Conservation (phyloP, 2,797 vertebrate species). For the Melanogrammus aeglefinus region DNA sequence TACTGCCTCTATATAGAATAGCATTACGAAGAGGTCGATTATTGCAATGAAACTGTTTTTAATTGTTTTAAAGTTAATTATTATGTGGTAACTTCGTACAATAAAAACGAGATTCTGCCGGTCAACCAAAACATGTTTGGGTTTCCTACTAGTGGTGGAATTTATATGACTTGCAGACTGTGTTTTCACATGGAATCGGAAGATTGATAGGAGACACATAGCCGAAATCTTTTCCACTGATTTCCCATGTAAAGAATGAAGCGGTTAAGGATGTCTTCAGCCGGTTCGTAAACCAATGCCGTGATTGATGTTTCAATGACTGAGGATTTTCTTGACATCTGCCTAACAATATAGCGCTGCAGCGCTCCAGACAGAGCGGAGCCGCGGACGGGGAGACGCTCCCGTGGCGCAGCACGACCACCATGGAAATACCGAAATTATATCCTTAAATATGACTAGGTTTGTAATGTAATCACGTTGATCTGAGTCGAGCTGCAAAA, state of each 20-base stretch:
- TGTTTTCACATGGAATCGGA: neutral
- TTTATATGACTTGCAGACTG: neutral
- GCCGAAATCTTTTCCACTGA: neutral
- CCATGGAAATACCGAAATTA: neutral
- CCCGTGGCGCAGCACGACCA: constrained; percentile 69
- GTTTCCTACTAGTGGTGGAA: neutral
- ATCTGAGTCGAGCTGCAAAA: neutral
- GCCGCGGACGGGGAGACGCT: constrained; percentile 74
- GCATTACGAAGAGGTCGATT: neutral
- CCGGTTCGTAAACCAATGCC: neutral
- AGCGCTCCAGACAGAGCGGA: constrained; percentile 61
- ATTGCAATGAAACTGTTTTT: neutral
- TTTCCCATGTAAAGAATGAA: neutral
- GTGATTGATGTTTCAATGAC: neutral
- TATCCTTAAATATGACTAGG: neutral
- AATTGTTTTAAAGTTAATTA: neutral
- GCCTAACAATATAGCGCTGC: neutral
- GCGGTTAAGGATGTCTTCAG: neutral
- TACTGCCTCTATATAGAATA: neutral
- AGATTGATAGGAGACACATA: neutral
- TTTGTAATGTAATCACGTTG: neutral
- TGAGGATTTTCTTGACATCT: neutral
- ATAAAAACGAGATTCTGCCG: neutral
- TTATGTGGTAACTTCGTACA: neutral
- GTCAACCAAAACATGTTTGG: neutral